Evolutionary conservation across 2,113 vertebrate species (phyloP).

Genomic region (Alaudala cheleensis): DNA sequence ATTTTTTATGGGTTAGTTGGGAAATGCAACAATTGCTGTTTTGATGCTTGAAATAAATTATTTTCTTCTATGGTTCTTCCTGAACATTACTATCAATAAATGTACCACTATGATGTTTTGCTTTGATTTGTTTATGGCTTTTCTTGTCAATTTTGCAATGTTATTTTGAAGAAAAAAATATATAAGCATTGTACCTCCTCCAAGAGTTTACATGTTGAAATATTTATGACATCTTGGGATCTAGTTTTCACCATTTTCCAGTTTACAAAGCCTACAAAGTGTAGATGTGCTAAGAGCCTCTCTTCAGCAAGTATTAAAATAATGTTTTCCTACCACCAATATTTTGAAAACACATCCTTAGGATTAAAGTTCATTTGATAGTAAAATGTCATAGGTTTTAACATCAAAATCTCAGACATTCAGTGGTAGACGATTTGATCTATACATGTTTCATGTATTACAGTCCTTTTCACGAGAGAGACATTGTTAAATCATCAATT

Average conservation of each 20-base stretch:
- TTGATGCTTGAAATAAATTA: background rate
- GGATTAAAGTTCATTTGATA: background rate
- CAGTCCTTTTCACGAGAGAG: background rate
- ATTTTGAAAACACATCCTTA: background rate
- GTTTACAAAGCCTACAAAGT: background rate
- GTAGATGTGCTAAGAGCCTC: rapidly evolving
- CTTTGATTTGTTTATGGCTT: background rate
- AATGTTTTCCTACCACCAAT: background rate
- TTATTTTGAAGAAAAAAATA: background rate
- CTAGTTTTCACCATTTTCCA: background rate
- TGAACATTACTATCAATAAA: background rate
- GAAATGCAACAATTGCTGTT: background rate
- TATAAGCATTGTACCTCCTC: background rate
- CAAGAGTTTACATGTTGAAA: background rate
- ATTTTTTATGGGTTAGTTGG: background rate
- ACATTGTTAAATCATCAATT: background rate
- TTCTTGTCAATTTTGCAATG: background rate
- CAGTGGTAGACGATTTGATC: background rate
- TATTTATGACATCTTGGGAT: background rate
- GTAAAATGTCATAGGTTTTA: background rate
- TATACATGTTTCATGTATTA: background rate
- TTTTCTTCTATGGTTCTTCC: background rate
- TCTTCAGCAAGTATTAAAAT: background rate
- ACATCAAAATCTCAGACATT: background rate
- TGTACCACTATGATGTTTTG: background rate